Conservation (phyloP, 37 sponge, comb jelly and placozoan genomes). For the Hormiphora californensis region DNA sequence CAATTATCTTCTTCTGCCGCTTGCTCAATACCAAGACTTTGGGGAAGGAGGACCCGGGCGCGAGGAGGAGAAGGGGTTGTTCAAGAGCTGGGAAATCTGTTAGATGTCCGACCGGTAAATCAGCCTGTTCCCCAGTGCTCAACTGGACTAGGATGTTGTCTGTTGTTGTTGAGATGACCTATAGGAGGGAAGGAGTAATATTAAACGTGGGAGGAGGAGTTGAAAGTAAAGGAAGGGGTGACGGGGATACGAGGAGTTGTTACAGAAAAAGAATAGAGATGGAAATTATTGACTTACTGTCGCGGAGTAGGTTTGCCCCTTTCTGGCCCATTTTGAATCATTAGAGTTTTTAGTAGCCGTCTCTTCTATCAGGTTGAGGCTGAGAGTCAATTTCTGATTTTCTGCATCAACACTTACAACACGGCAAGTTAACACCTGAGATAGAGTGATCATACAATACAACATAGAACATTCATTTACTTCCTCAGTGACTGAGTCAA, state of each 20-base stretch:
- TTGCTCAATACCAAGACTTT: neutral
- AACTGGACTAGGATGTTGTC: too few relatives aligned
- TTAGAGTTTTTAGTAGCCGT: neutral
- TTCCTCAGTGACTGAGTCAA: too few relatives aligned
- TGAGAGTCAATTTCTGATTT: slow-evolving; percentile 41
- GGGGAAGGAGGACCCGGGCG: neutral
- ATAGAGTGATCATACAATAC: too few relatives aligned
- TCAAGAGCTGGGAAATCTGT: neutral
- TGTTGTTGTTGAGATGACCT: too few relatives aligned
- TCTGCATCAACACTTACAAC: neutral
- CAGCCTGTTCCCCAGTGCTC: neutral
- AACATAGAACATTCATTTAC: too few relatives aligned
- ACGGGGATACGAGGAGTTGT: too few relatives aligned
- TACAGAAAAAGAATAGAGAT: too few relatives aligned
- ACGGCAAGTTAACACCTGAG: slow-evolving; percentile 17
- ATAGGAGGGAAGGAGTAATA: too few relatives aligned
- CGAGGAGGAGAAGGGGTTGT: neutral
- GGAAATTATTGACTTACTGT: slow-evolving; percentile 28
- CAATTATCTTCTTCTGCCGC: neutral
- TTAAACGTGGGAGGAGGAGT: too few relatives aligned
- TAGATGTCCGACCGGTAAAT: neutral
- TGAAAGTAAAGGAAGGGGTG: too few relatives aligned
- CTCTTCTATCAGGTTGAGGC: neutral
- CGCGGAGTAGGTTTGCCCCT: neutral
- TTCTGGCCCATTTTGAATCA: slow-evolving; percentile 5